A percentile compares a stretch with the other conserved stretches of the same genome.
Conservation (phyloP, 2,888 invertebrate genomes). For the Parascotia fuliginaria region DNA sequence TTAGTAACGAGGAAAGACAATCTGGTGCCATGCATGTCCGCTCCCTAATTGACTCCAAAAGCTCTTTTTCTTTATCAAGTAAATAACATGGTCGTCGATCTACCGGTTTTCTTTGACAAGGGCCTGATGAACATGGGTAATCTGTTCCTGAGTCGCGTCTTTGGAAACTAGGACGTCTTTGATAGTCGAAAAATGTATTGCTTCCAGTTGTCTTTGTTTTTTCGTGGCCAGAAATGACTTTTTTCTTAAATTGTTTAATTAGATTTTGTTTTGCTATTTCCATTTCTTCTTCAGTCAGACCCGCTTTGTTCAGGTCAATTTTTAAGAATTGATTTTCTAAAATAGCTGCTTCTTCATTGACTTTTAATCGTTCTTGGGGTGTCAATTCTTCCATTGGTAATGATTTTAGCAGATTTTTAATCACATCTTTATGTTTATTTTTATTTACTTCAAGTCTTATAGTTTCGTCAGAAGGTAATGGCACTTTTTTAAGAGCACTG, state of each 20-base stretch:
- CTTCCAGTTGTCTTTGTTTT: too few relatives aligned
- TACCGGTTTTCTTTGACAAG: not conserved
- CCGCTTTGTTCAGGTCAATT: constrained; percentile 45
- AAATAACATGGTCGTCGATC: constrained; percentile 44
- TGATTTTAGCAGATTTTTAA: constrained; percentile 55
- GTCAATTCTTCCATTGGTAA: constrained; percentile 47
- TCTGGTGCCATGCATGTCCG: constrained; percentile 35
- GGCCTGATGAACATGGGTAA: too few relatives aligned
- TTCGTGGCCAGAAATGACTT: constrained; percentile 45
- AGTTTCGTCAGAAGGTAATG: constrained; percentile 52
- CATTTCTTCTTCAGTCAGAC: constrained; percentile 23
- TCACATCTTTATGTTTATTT: constrained; percentile 54
- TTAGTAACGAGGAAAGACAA: constrained; percentile 9
- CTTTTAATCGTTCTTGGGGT: constrained; percentile 35
- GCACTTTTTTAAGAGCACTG: constrained; percentile 52
- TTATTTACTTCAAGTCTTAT: constrained; percentile 55
- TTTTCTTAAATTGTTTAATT: constrained; percentile 54
- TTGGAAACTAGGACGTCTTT: too few relatives aligned
- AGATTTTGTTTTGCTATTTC: constrained; percentile 43
- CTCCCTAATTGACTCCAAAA: constrained; percentile 52
- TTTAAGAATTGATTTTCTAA: constrained; percentile 57
- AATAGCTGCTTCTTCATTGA: constrained; percentile 50
- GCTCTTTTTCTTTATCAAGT: constrained; percentile 49
- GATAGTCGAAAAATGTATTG: too few relatives aligned
- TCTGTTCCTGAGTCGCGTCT: too few relatives aligned